A percentile compares a stretch with the other conserved stretches of the same genome.
Evolutionary conservation across 2,888 invertebrate species (phyloP).

Genomic region (Cephus pygmeus): DNA sequence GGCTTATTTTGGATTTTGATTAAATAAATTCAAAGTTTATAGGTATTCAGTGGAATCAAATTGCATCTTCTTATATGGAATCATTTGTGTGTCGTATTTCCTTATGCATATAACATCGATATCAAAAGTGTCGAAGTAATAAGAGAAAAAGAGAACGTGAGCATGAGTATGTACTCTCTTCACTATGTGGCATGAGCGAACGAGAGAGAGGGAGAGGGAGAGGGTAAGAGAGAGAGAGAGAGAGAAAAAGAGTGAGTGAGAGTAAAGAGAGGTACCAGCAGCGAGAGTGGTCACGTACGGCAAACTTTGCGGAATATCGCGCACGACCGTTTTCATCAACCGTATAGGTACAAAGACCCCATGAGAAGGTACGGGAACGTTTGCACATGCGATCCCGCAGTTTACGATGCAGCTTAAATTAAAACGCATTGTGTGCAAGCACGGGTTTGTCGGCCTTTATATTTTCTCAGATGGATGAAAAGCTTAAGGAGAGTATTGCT

Average conservation of each 20-base stretch:
- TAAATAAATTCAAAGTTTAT: no score
- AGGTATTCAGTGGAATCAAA: no score
- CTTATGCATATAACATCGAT: no score
- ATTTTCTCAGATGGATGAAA: background rate
- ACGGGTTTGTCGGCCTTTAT: background rate
- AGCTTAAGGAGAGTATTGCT: no score
- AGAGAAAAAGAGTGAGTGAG: background rate
- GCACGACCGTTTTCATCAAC: constrained; percentile 5
- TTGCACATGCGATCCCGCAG: constrained; percentile 3
- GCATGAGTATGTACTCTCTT: no score
- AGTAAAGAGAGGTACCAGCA: background rate
- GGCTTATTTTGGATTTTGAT: no score
- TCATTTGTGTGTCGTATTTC: no score
- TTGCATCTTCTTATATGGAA: no score
- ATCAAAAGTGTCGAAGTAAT: no score
- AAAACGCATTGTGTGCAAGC: constrained; percentile 1
- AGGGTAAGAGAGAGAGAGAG: background rate
- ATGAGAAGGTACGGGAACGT: background rate
- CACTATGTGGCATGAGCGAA: no score
- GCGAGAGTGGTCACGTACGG: background rate
- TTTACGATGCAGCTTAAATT: background rate
- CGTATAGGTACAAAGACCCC: constrained; percentile 1
- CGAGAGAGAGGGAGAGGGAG: background rate
- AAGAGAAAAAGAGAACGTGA: no score
- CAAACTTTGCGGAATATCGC: constrained; percentile 2